phyloP scores from a whole-genome alignment of 2,113 vertebrate genomes.

The Odontophorus gujanensis region DNA sequence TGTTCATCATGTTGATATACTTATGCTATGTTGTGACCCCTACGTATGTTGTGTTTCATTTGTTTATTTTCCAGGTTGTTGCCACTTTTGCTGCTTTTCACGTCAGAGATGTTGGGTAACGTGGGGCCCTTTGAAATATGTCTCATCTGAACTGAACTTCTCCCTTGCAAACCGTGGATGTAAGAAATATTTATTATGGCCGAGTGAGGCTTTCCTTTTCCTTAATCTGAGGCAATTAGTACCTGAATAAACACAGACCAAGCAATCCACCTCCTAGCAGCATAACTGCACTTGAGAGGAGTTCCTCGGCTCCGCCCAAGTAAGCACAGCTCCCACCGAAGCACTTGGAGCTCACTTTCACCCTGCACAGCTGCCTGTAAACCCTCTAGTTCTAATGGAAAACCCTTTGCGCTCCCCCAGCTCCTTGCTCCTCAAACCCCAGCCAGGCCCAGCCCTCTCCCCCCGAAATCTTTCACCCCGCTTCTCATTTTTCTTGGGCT shows the following conservation, averaged over 20 bases:
- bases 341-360: conserved; percentile 55
- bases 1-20: conserved; percentile 60
- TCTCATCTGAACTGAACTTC: not conserved
- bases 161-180: fast-evolving
- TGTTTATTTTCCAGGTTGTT: conserved; percentile 64
- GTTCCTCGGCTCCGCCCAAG: not conserved
- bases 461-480: not conserved
- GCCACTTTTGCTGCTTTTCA: conserved; percentile 42
- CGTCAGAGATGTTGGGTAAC: not conserved
- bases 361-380: conserved; percentile 58
- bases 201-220: not conserved
- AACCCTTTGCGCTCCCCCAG: not conserved
- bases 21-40: conserved; percentile 19
- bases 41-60: conserved; percentile 43
- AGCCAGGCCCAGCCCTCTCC: not conserved
- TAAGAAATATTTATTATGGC: conserved; percentile 48
- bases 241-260: conserved; percentile 61
- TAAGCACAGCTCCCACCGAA: conserved; percentile 45
- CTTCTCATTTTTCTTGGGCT: conserved; percentile 71
- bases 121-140: not conserved
- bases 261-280: conserved; percentile 57
- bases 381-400: not conserved
- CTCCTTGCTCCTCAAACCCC: not conserved
- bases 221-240: conserved; percentile 61
- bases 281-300: conserved; percentile 53